Evolutionary conservation across 2,797 vertebrate species (phyloP).

Genomic region (Mionectes olivaceus): DNA sequence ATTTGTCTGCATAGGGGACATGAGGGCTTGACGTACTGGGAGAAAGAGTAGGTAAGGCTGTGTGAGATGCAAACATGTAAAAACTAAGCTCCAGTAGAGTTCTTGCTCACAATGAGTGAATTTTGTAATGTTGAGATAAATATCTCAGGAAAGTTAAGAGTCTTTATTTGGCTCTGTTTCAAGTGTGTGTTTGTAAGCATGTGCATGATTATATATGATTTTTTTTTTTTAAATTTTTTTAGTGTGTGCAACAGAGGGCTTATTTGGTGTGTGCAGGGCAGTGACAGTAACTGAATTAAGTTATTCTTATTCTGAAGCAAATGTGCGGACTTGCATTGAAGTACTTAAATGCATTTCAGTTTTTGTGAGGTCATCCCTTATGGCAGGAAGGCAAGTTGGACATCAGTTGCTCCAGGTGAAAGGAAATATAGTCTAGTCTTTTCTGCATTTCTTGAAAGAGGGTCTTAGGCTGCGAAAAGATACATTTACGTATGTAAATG

Average conservation of each 20-base stretch:
- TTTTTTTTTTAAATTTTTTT: background rate
- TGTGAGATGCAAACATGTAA: conserved; percentile 4
- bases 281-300: background rate
- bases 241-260: background rate
- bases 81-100: background rate
- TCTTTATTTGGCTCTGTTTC: conserved; percentile 26
- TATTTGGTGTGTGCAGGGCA: background rate
- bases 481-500: background rate
- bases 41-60: conserved; percentile 4
- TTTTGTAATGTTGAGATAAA: conserved; percentile 48
- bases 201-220: background rate
- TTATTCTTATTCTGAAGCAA: conserved; percentile 7
- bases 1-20: conserved; percentile 28
- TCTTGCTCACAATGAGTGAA: background rate
- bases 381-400: background rate
- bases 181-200: background rate
- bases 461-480: background rate
- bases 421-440: background rate
- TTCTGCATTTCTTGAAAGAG: background rate
- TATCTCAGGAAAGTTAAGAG: background rate
- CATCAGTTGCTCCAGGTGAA: background rate
- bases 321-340: background rate
- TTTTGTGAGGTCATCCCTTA: conserved; percentile 36
- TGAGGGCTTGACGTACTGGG: background rate
- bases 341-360: background rate